Evolutionary conservation across 2,888 invertebrate species (phyloP), one percentile per base, ranked within the genome.

Genomic region (Agonopterix subpropinquella): DNA sequence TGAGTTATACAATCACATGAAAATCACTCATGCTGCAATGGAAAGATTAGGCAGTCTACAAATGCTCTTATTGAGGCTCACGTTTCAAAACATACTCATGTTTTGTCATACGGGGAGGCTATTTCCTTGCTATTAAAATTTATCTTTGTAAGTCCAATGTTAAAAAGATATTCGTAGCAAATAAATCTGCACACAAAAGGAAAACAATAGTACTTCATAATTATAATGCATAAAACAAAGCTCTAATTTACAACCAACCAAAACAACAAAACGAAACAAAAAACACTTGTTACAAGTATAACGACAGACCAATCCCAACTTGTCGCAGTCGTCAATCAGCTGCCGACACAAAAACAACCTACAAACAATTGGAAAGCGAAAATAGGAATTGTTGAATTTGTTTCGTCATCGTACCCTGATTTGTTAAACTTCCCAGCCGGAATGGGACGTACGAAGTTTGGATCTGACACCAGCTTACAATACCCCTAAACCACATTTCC

Each of bases 311-410:
- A 66, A 65, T 67, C 65, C 59, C 54, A 65, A 65, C 57, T 66
- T 65, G 63, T 59, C 61, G 56, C 56, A 54, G 65, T 65, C 63
- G 66, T 66, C 70, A 68, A 70, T 70, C 67, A 63, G 63, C 52
- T 57, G 51, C 36, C 52, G 54, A 48, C 55, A 52, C 58, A 63
- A 66, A 67, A 70, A 69, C 67, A 65, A 64, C 58, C 55, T 46
- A 50, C 61, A 58, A 73, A 70, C 69, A 68, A 69, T 67, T 61
- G 68, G 55, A 64, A 66, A 67, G 62, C 65, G 68, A 65, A 69
- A 73, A 73, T 67, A 70, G 63, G 58, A 63, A 67, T 67, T 61
- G 64, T 60, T 62, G 64, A 62, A 64, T 67, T 66, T 65, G 69
- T 69, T 65, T 61, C 65, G 68, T 69, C 71, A 70, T 66, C 57